Percentiles rank a stretch among this genome's conserved stretches.
These are phyloP conservation scores for Euphydryas editha DNA, from an alignment of 2,888 invertebrate genomes.

Conservation along the genomic window DNA sequence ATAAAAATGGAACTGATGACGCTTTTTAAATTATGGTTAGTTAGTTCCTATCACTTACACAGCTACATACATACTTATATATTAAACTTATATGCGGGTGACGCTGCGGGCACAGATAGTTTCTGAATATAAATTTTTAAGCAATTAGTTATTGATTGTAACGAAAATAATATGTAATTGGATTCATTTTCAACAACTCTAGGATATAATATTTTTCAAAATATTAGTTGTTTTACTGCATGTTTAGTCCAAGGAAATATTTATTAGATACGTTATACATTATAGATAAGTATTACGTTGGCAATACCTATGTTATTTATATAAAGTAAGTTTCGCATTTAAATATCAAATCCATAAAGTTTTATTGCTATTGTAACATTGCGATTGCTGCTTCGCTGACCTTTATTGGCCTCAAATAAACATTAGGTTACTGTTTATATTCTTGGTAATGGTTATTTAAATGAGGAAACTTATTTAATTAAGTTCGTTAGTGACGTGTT, in stretches of 20 bases:
- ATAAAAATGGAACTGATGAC: too few species aligned
- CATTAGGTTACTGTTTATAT: conserved; percentile 35
- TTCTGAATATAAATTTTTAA: too few species aligned
- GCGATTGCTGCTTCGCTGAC: conserved; percentile 36
- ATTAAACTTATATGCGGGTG: too few species aligned
- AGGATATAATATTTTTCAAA: not conserved
- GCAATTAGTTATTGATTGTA: too few species aligned
- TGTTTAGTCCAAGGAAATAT: conserved; percentile 1
- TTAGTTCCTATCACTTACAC: too few species aligned
- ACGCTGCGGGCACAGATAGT: too few species aligned
- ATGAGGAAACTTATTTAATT: conserved; percentile 26
- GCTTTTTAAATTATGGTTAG: too few species aligned
- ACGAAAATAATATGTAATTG: not conserved
- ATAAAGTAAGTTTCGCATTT: conserved; percentile 32
- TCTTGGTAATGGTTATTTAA: conserved; percentile 35
- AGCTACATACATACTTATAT: too few species aligned
- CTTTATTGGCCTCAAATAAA: conserved; percentile 39
- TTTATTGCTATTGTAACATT: conserved; percentile 37
- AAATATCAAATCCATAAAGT: conserved; percentile 40
- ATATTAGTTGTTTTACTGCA: not conserved
- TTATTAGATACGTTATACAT: conserved; percentile 1
- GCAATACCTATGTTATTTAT: conserved; percentile 6
- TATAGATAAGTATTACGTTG: conserved; percentile 2
- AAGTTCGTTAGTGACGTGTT: conserved; percentile 9
- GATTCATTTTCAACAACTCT: not conserved